Base-by-base conservation (phyloP, 1,140 invertebrate species). In the Drosophila ficusphila region DNA sequence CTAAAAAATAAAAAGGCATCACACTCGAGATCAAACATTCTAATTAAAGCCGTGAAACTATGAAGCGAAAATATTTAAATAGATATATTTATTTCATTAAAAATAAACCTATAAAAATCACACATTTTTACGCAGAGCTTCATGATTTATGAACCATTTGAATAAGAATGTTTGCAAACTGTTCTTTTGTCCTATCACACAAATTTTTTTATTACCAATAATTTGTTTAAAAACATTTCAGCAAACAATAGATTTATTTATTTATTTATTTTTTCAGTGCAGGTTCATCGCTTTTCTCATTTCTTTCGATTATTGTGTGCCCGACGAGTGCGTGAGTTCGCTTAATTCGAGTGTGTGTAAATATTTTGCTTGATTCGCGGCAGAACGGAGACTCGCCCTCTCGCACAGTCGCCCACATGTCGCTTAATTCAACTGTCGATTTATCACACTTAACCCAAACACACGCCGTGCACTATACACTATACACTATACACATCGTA, bases 341-440 rank as follows among this genome's bases (percentile, higher is more conserved):
- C 65, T 71, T 60, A 49, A 71, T 67, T 68, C 36, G 36, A 33
- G 46, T 44, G 42, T 47, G 67, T 58, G 54, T 58, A 60, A 58
- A 71, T 71, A 57, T 48, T 71, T 60, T 18, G 41, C 68, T 46
- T 61, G 67, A 71, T 51, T 71, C 39, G 5, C 51, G n/a, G 38
- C 14, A 3, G 23, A 27, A 42, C 39, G 38, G 29, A 29, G 29
- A 21, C 49, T 8, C 52, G 44, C 29, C 16, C 4, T 19, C 31
- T 33, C 44, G 21, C 46, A 65, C 51, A 39, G 47, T 34, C 52
- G 56, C 79, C 60, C 75, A 64, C 57, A 85, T 79, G 60, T 67
- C 60, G 60, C 51, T 76, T 86, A 81, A 86, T 74, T 88, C 73
- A 86, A 81, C 82, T 88, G 82, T 88, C 82, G 82, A 88, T 88